A percentile compares a stretch with the other conserved stretches of the same genome.
phyloP scores from a whole-genome alignment of 2,113 vertebrate species.

The Scopus umbretta region DNA sequence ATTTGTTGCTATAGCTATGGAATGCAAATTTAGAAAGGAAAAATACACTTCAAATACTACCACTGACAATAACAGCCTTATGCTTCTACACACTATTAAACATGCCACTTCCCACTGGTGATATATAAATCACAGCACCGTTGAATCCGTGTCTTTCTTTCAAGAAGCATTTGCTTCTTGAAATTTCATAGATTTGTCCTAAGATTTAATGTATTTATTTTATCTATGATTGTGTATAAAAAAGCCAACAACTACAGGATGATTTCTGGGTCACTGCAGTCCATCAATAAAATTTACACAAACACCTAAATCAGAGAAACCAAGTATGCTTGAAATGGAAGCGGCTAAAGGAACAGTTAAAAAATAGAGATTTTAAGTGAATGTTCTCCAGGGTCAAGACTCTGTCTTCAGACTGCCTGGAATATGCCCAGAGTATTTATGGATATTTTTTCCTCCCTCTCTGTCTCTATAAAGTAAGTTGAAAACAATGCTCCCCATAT shows the following conservation, averaged over 20 bases:
- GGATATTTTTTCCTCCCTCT: neutral
- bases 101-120: neutral
- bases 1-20: slow-evolving; percentile 51
- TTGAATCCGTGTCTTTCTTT: neutral
- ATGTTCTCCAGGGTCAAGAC: neutral
- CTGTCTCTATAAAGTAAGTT: neutral
- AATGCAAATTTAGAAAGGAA: slow-evolving; percentile 38
- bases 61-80: slow-evolving; percentile 16
- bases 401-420: neutral
- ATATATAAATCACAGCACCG: neutral
- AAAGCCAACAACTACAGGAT: neutral
- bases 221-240: neutral
- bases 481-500: neutral
- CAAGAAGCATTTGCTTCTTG: neutral
- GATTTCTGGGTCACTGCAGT: neutral
- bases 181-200: neutral
- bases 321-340: neutral
- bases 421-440: neutral
- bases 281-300: neutral
- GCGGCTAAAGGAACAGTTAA: neutral
- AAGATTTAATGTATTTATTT: neutral
- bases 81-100: neutral
- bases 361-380: neutral
- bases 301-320: neutral
- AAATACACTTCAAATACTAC: slow-evolving; percentile 21